These are phyloP conservation scores for Shinisaurus crocodilurus DNA, from an alignment of 2,113 vertebrate species.

Conservation along the genomic window DNA sequence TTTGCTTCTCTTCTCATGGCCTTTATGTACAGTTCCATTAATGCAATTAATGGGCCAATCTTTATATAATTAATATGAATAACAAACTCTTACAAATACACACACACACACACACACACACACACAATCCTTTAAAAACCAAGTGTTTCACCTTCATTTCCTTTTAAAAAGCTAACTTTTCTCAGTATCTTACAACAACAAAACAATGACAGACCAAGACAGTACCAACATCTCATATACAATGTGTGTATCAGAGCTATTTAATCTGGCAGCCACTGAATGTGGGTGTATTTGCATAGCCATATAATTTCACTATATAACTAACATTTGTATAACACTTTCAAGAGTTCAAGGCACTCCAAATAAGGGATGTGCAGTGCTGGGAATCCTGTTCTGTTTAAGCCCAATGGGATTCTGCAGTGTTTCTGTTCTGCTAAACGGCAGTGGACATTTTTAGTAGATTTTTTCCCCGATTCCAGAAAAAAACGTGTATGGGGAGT, in stretches of 20 bases:
- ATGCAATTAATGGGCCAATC: background rate
- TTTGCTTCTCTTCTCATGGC: background rate
- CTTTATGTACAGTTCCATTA: background rate
- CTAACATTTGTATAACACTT: background rate
- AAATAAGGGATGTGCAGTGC: no score
- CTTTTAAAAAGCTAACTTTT: background rate
- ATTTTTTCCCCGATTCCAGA: no score
- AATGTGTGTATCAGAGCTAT: background rate
- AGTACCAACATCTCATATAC: background rate
- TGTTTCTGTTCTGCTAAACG: no score
- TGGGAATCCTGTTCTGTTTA: no score
- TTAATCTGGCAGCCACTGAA: background rate
- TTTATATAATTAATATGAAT: background rate
- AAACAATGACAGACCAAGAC: background rate
- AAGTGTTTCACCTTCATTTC: background rate
- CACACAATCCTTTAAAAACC: background rate
- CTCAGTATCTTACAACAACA: background rate
- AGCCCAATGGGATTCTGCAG: no score
- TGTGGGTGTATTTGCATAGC: background rate
- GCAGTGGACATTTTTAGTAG: no score
- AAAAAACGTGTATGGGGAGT: no score
- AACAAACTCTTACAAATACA: background rate
- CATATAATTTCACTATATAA: background rate
- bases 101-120: background rate
- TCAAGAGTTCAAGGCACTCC: no score